Evolutionary conservation across 2,888 invertebrate species (phyloP).

Genomic region (Plebejus argus): DNA sequence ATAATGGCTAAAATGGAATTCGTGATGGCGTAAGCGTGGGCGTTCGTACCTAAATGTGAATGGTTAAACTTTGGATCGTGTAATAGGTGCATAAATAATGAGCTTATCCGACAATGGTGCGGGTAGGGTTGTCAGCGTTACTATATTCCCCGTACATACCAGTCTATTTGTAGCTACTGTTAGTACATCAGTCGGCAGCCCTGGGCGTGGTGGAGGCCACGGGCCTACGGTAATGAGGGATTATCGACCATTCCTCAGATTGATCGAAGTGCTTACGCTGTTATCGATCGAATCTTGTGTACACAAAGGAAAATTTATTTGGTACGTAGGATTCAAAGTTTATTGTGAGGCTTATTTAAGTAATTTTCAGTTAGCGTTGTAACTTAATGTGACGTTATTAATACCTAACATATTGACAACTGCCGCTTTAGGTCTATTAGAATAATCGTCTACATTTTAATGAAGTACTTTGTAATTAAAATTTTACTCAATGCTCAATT

Average conservation of each 20-base stretch:
- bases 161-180: not conserved
- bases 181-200: not conserved
- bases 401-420: not conserved
- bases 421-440: not conserved
- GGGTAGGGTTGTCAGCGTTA: not conserved
- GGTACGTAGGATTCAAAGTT: slow-evolving; percentile 20
- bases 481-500: too few species aligned
- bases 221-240: slow-evolving; percentile 45
- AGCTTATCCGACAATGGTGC: slow-evolving; percentile 44
- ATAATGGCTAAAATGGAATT: slow-evolving; percentile 33
- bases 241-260: slow-evolving; percentile 47
- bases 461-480: not conserved
- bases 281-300: slow-evolving; percentile 44
- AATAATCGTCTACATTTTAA: not conserved
- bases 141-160: not conserved
- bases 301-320: slow-evolving; percentile 32
- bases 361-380: slow-evolving; percentile 3
- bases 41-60: slow-evolving; percentile 43
- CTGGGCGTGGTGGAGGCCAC: slow-evolving; percentile 38
- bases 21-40: slow-evolving; percentile 42
- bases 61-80: slow-evolving; percentile 43
- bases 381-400: not conserved
- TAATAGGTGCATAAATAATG: slow-evolving; percentile 47
- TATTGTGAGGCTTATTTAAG: slow-evolving; percentile 14
- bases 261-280: slow-evolving; percentile 41